Evolutionary conservation across 2,888 invertebrate genomes (phyloP), one percentile per base, ranked within the genome.

Genomic region (Trichopoda pennipes): DNA sequence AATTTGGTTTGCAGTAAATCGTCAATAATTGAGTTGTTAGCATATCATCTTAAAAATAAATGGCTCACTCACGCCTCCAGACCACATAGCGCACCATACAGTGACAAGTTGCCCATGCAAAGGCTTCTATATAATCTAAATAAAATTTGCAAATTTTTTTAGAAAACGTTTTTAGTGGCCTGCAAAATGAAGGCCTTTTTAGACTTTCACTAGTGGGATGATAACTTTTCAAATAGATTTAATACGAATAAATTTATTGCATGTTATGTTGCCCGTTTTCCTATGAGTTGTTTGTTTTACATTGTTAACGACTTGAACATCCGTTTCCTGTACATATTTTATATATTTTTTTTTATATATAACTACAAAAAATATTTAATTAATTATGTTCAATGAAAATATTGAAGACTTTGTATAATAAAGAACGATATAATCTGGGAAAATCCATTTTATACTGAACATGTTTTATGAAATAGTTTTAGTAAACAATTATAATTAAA

Each of bases 251-350:
- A 3, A n/a, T 44, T 14, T 44, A 14, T 4, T 44, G 14, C 42
- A 16, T 4, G 16, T 44, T 44, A 44, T 38, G 38, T 14, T 44
- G 42, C 16, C 0, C 14, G 42, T 44, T 44, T 44, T 44, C 23
- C 16, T 60, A 8, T 9, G 9, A 58, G 38, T 14, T n/a, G 16
- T n/a, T 14, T 44, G 42, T 44, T 44, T 1, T 44, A 23, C 23
- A 19, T 1, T 14, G 16, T 69, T 63, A 74, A 78, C 60, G 19
- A 53, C 53, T 70, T 56, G 55, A 63, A 74, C 77, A 81, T 81
- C 81, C 81, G 81, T 60, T 78, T 81, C 78, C 81, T 78, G 78
- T 70, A 10, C 44, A 60, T 60, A 16, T 14, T 19, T 17, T 38
- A 28, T 28, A 35, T 38, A 38, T 55, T 56, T 38, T 28, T 19